These are phyloP conservation scores for Patella ulyssiponensis DNA, from an alignment of 2,888 invertebrate genomes.

Conservation along the genomic window DNA sequence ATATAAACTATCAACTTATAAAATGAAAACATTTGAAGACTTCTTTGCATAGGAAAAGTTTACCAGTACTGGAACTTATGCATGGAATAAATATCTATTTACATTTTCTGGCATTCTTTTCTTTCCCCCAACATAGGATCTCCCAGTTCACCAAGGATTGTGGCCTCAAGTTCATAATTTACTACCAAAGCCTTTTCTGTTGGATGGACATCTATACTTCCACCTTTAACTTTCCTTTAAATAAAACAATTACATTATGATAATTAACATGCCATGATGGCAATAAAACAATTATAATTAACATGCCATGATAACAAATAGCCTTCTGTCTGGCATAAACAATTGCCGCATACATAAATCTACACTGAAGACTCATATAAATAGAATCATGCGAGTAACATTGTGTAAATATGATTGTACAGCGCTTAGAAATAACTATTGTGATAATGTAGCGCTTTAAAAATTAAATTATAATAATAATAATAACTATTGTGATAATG, in stretches of 20 bases:
- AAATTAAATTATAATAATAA: too few species aligned
- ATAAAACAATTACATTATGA: slow-evolving; percentile 12
- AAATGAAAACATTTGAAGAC: too few species aligned
- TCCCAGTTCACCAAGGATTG: slow-evolving; percentile 85
- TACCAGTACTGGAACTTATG: too few species aligned
- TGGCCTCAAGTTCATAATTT: slow-evolving; percentile 88
- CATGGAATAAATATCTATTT: slow-evolving; percentile 39
- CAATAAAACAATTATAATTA: slow-evolving; percentile 22
- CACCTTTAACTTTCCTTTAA: slow-evolving; percentile 75
- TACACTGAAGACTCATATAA: too few species aligned
- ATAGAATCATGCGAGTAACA: too few species aligned
- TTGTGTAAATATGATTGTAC: too few species aligned
- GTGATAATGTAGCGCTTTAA: too few species aligned
- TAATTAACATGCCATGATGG: slow-evolving; percentile 26
- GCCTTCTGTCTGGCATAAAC: neutral
- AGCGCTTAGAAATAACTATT: too few species aligned
- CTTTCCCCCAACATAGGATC: slow-evolving; percentile 87
- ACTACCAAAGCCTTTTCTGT: slow-evolving; percentile 88
- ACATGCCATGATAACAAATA: neutral
- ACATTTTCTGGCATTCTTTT: slow-evolving; percentile 86
- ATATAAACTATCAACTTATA: too few species aligned
- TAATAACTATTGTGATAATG: too few species aligned
- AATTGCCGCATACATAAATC: neutral
- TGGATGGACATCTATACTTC: slow-evolving; percentile 89
- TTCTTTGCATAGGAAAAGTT: too few species aligned